phyloP scores from a whole-genome alignment of 2,113 vertebrate genomes.

The Eclectus roratus region DNA sequence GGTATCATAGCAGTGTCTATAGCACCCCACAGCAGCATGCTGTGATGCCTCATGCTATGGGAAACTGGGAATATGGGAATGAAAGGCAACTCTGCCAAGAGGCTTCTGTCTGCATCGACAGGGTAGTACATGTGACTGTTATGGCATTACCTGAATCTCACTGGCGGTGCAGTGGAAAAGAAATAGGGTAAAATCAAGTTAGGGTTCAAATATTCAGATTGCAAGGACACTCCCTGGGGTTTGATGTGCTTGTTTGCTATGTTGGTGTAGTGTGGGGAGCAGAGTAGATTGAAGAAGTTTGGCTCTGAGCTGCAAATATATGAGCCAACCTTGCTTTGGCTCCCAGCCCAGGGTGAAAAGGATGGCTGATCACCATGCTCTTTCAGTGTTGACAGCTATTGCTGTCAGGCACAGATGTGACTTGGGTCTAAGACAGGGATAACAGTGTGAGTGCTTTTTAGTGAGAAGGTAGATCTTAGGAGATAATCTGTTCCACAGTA shows the following conservation, averaged over 20 bases:
- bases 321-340: slow-evolving; percentile 10
- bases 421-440: neutral
- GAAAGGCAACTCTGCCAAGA: neutral
- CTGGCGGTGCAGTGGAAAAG: neutral
- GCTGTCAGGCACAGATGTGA: slow-evolving; percentile 27
- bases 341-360: slow-evolving; percentile 6
- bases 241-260: neutral
- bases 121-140: neutral
- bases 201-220: neutral
- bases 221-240: neutral
- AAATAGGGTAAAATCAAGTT: neutral
- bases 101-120: neutral
- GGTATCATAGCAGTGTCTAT: neutral
- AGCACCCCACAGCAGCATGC: neutral
- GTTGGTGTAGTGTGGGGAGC: neutral
- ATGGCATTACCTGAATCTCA: neutral
- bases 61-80: neutral
- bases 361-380: slow-evolving; percentile 3
- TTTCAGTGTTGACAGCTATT: slow-evolving; percentile 1
- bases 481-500: neutral
- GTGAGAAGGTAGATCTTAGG: neutral
- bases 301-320: neutral
- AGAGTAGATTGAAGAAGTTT: neutral
- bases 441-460: neutral
- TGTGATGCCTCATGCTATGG: neutral